A percentile compares a stretch with the other conserved stretches of the same genome.
Evolutionary conservation across 2,113 vertebrate species (phyloP).

Genomic region (Stigmatopora nigra): DNA sequence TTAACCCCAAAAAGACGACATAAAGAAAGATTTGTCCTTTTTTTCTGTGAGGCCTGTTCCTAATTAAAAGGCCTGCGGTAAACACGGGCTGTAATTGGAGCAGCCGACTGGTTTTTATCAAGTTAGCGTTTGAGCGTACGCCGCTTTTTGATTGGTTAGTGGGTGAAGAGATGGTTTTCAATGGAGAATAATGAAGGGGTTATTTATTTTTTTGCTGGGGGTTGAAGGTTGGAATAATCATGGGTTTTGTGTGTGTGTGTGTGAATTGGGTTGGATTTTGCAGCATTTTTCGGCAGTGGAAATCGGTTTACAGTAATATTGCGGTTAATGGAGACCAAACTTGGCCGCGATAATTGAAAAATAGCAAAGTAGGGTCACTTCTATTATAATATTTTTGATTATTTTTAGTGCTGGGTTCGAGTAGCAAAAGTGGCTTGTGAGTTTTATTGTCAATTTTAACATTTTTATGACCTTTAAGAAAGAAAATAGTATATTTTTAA

Average conservation of each 20-base stretch:
- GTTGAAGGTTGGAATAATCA: slow-evolving; percentile 25
- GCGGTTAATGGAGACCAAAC: too few relatives aligned
- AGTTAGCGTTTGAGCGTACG: slow-evolving; percentile 45
- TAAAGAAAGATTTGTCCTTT: slow-evolving; percentile 48
- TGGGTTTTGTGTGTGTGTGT: slow-evolving; percentile 41
- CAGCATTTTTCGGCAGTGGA: slow-evolving; percentile 36
- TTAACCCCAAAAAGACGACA: slow-evolving; percentile 30
- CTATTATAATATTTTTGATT: too few relatives aligned
- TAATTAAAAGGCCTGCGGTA: slow-evolving; percentile 46
- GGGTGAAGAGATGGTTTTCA: slow-evolving; percentile 57
- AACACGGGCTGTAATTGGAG: slow-evolving; percentile 53
- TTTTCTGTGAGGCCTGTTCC: slow-evolving; percentile 35
- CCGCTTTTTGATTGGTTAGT: slow-evolving; percentile 53
- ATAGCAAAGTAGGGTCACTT: too few relatives aligned
- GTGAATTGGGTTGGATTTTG: slow-evolving; percentile 51
- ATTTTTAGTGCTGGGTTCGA: too few relatives aligned
- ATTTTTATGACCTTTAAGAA: too few relatives aligned
- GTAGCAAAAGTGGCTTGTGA: too few relatives aligned
- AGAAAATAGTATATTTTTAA: too few relatives aligned
- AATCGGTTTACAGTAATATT: not conserved
- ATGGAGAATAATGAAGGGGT: slow-evolving; percentile 53
- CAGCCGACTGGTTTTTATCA: slow-evolving; percentile 44
- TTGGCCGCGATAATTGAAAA: too few relatives aligned
- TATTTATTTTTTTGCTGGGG: slow-evolving; percentile 44
- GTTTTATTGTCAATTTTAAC: too few relatives aligned